These are phyloP conservation scores for Eilema sororculum DNA, from an alignment of 2,888 invertebrate genomes.

Conservation along the genomic window DNA sequence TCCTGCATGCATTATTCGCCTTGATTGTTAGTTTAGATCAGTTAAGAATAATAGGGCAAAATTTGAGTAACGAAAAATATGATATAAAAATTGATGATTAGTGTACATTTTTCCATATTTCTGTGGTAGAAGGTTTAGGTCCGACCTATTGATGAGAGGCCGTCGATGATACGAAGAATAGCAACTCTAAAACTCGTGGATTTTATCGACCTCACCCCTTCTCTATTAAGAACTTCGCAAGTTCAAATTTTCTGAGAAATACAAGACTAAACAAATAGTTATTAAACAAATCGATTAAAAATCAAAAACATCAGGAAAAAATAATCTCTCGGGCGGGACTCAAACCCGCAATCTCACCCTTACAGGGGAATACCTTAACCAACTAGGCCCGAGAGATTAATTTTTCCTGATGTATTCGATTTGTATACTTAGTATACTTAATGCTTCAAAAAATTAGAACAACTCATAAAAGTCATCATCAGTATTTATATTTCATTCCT, in stretches of 20 bases:
- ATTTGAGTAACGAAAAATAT: neutral
- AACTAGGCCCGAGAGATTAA: no score
- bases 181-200: neutral
- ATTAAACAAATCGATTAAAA: neutral
- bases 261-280: neutral
- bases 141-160: neutral
- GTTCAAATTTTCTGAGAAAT: neutral
- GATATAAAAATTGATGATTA: neutral
- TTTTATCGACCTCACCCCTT: no score
- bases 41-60: neutral
- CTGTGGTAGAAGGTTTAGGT: neutral
- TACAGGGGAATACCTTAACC: no score
- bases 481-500: neutral
- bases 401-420: no score
- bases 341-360: no score
- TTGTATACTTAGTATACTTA: no score
- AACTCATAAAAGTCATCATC: no score
- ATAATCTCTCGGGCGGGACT: no score
- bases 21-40: constrained; percentile 44
- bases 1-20: constrained; percentile 57
- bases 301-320: no score
- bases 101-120: neutral
- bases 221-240: no score
- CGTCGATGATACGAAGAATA: neutral
- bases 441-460: no score